Evolutionary conservation across 2,888 invertebrate species (phyloP), one percentile per base, ranked within the genome.

Genomic region (Drosophila colorata): DNA sequence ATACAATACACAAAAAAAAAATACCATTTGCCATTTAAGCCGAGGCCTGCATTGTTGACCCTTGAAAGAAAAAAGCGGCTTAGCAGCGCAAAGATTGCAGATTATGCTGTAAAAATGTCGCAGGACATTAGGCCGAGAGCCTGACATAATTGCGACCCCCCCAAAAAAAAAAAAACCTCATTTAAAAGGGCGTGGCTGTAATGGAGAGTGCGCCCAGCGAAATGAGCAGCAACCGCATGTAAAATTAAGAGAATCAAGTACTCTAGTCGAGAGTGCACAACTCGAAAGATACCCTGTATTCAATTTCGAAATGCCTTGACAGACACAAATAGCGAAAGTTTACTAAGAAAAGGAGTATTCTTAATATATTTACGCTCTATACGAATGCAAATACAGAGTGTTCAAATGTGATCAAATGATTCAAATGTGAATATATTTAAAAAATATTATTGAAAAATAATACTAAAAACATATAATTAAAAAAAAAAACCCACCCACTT

Each of bases 21-120:
- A 74, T 52, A 56, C 37, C 76, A 72, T 74, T 86, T 76, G 69
- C 38, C 59, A 65, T 67, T 88, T 83, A 88, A 88, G 78, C 88
- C 74, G 75, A 47, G 44, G 46, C 44, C 46, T 31, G 35, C 47
- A 3, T 13, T 48, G 47, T 47, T 72, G 74, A 77, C 77, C 74
- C 77, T 57, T 41, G 58, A 47, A 59, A 64, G 61, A 67, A 48
- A 28, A 66, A 87, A 67, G 88, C 69, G 87, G 83, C 77, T 83
- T 83, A 86, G 44, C 47, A 52, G 59, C 33, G 60, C 57, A 69
- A 65, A 66, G 61, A 80, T 73, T 64, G 60, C 69, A 86, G 83
- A 88, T 83, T 88, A 86, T 74, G 80, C 65, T 74, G 84, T 83
- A 74, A 77, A 83, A 80, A 60, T 86, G 84, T 88, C 87, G 70